phyloP scores from a whole-genome alignment of 2,113 vertebrate species.

The Aix galericulata region DNA sequence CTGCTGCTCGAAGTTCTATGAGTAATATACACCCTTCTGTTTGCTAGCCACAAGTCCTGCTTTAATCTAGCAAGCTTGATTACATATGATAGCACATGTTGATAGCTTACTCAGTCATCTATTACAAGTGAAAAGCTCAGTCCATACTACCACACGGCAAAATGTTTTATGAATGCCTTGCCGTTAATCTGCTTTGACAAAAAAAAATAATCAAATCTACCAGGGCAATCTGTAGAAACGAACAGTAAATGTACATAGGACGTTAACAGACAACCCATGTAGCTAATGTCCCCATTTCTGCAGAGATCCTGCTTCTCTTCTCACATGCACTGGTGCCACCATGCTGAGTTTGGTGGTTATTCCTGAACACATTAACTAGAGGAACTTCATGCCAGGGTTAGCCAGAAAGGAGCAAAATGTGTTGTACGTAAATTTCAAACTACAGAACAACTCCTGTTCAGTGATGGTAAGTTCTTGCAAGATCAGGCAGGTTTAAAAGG shows the following conservation, averaged over 20 bases:
- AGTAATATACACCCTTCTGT: conserved; percentile 59
- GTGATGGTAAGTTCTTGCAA: background rate
- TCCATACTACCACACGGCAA: background rate
- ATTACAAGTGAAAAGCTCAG: conserved; percentile 31
- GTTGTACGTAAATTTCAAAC: background rate
- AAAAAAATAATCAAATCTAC: conserved; percentile 28
- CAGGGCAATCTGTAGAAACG: background rate
- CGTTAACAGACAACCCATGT: background rate
- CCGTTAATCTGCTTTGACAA: conserved; percentile 39
- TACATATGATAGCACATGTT: conserved; percentile 52
- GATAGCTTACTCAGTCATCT: conserved; percentile 54
- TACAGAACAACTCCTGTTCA: background rate
- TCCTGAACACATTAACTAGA: background rate
- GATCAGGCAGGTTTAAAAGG: background rate
- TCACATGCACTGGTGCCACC: background rate
- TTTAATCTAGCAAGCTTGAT: conserved; percentile 53
- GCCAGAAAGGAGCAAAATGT: background rate
- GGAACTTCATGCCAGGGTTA: background rate
- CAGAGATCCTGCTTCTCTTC: background rate
- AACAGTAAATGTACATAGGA: background rate
- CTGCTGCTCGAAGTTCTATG: conserved; percentile 66
- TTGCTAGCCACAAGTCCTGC: conserved; percentile 62
- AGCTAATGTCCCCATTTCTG: background rate
- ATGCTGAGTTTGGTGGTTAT: background rate
- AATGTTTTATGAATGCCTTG: conserved; percentile 61